A percentile compares a stretch with the other conserved stretches of the same genome.
phyloP scores from a whole-genome alignment of 2,888 invertebrate species.

The Agrilus cyanescens region DNA sequence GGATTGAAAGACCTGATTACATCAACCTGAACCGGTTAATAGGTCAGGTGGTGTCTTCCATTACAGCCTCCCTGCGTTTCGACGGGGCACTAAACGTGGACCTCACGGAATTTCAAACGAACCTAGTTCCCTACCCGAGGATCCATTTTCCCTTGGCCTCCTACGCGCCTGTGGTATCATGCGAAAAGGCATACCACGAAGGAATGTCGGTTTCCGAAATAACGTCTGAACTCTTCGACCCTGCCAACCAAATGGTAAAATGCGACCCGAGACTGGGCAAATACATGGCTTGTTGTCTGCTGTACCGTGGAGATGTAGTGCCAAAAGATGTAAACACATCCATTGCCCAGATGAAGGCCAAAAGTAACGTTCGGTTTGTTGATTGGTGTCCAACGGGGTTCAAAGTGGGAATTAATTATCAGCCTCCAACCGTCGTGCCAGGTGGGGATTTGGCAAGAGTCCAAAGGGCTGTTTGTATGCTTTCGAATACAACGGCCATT shows the following conservation, averaged over 20 bases:
- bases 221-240: constrained; percentile 80
- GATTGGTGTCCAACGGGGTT: constrained; percentile 93
- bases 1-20: constrained; percentile 74
- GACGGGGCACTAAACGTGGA: constrained; percentile 85
- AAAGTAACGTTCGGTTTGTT: constrained; percentile 75
- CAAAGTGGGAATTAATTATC: constrained; percentile 53
- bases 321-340: constrained; percentile 81
- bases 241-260: constrained; percentile 82
- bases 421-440: constrained; percentile 66
- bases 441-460: constrained; percentile 72
- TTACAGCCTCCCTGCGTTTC: constrained; percentile 78
- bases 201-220: constrained; percentile 70
- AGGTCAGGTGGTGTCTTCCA: constrained; percentile 74
- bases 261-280: constrained; percentile 75
- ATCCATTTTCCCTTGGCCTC: constrained; percentile 78
- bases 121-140: constrained; percentile 82
- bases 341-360: constrained; percentile 65
- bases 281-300: constrained; percentile 82
- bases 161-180: constrained; percentile 61
- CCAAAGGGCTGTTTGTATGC: constrained; percentile 80
- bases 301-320: constrained; percentile 83
- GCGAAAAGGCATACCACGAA: constrained; percentile 61
- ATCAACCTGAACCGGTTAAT: constrained; percentile 76
- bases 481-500: constrained; percentile 84
- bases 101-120: constrained; percentile 84